phyloP scores from a whole-genome alignment of 1,140 invertebrate genomes.

The Episyrphus balteatus region DNA sequence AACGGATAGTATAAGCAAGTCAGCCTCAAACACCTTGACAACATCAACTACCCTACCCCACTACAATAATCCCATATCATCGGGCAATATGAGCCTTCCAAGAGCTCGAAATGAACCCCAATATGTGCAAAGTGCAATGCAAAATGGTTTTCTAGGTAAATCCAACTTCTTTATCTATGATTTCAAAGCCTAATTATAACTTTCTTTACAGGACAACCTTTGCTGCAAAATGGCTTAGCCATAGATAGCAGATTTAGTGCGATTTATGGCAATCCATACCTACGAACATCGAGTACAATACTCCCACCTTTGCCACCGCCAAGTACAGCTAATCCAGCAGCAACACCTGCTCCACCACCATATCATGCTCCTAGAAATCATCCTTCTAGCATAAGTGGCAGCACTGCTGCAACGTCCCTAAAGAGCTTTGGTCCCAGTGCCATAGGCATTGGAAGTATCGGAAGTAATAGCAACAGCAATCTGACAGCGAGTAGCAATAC shows the following conservation, averaged over 20 bases:
- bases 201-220: slow-evolving; percentile 36
- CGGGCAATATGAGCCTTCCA: slow-evolving; percentile 23
- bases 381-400: slow-evolving; percentile 8
- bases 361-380: slow-evolving; percentile 42
- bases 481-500: slow-evolving; percentile 33
- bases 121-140: slow-evolving; percentile 15
- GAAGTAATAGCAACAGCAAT: slow-evolving; percentile 10
- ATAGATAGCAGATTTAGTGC: slow-evolving; percentile 79
- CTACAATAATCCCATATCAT: slow-evolving; percentile 12
- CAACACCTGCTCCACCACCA: slow-evolving; percentile 65
- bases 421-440: slow-evolving; percentile 11
- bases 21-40: slow-evolving; percentile 13
- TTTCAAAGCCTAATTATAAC: slow-evolving; percentile 1
- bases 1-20: slow-evolving; percentile 17
- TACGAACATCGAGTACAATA: slow-evolving; percentile 46
- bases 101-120: slow-evolving; percentile 21
- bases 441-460: slow-evolving; percentile 17
- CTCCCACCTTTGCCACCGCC: slow-evolving; percentile 38
- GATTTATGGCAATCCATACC: slow-evolving; percentile 78
- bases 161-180: background rate
- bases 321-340: slow-evolving; percentile 59
- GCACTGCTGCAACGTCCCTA: slow-evolving; percentile 2
- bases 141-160: slow-evolving; percentile 32
- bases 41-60: slow-evolving; percentile 31
- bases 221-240: slow-evolving; percentile 42